A percentile compares a stretch with the other conserved stretches of the same genome.
Evolutionary conservation across 2,797 vertebrate species (phyloP).

Genomic region (Molossus molossus): DNA sequence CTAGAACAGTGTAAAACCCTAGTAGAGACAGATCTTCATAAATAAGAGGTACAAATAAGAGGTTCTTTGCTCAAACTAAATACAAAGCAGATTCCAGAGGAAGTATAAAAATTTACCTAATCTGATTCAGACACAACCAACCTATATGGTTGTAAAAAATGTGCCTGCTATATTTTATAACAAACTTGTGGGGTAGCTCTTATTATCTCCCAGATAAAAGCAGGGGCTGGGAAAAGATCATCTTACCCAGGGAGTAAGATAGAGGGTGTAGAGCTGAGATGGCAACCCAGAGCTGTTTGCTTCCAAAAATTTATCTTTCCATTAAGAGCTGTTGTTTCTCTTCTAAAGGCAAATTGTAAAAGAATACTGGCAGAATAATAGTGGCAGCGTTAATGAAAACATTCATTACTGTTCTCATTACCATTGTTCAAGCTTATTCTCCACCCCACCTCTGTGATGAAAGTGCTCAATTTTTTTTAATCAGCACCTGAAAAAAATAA

Average conservation of each 20-base stretch:
- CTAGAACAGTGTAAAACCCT: neutral
- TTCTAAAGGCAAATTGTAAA: constrained; percentile 21
- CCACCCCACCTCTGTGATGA: neutral
- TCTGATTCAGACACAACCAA: neutral
- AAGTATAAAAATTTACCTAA: neutral
- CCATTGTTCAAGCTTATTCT: neutral
- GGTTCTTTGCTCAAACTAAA: constrained; percentile 39
- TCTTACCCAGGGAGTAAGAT: neutral
- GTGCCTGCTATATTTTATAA: neutral
- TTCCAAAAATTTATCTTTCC: constrained; percentile 58
- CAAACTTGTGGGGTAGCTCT: neutral
- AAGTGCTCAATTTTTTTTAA: neutral
- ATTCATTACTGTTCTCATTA: neutral
- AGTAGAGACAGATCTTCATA: neutral
- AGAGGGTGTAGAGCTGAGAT: neutral
- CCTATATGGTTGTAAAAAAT: neutral
- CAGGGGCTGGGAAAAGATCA: neutral
- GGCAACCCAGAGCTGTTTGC: neutral
- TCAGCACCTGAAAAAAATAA: neutral
- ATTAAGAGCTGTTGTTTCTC: constrained; percentile 35
- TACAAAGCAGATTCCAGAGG: neutral
- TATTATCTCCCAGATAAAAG: neutral
- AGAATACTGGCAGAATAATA: constrained; percentile 38
- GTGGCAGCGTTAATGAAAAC: neutral
- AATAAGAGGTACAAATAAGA: neutral